Evolutionary conservation across 2,797 vertebrate genomes (phyloP), one percentile per base, ranked within the genome.

Genomic region (Halcyon leucocephala): DNA sequence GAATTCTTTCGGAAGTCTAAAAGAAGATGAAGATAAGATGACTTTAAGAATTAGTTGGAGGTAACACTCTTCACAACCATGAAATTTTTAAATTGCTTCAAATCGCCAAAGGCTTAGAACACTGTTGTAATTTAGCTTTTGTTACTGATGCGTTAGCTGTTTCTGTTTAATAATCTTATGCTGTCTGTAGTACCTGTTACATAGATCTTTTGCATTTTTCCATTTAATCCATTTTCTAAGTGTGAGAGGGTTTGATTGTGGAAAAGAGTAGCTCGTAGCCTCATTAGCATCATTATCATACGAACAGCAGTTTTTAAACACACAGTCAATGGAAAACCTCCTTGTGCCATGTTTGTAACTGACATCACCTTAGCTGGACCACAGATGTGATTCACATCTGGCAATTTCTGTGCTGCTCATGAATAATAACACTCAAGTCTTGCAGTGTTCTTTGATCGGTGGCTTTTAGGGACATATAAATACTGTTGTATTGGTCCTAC

Each of bases 341-440:
- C 46, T 79, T 69, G 54, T 65, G 81, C 58, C 3, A 0, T 4
- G 0, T 96, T 84, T 89, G 33, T 90, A 72, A 72, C 81, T 92
- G 77, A 76, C 83, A 90, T 89, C 78, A 79, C 89, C 73, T 93
- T 80, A 66, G 55, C 81, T 89, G 48, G 2, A 80, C 93, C 62
- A 22, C 81, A 92, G 86, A 71, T 80, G 65, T 89, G 79, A 57
- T 89, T 87, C 82, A 28, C 92, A 82, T 96, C 74, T 93, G 91
- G 78, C 86, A 74, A n/a, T 69, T 86, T 42, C 39, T 95, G 58
- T 71, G 67, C 86, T 71, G 14, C 62, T 52, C 26, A 29, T 52
- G 15, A 17, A 18, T 14, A 49, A 49, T 49, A 49, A 14, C 60
- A 10, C 25, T 81, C 44, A 62, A 77, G 60, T 67, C 41, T 64